Percentiles rank a stretch among this genome's conserved stretches.
These are phyloP conservation scores for Drosophila macrospina DNA, from an alignment of 2,888 invertebrate species.

Conservation along the genomic window DNA sequence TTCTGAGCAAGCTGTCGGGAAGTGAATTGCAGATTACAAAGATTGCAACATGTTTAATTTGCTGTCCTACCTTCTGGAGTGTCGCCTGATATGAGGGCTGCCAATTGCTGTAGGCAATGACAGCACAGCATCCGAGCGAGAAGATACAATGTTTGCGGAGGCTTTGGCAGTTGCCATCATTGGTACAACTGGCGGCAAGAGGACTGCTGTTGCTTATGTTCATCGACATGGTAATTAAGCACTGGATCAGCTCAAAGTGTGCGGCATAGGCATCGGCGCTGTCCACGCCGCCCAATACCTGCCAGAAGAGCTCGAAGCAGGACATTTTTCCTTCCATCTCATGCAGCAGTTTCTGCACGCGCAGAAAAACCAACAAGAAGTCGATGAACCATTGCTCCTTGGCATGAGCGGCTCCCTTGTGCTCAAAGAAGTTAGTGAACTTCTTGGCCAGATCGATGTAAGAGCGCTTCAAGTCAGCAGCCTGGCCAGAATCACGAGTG, in stretches of 20 bases:
- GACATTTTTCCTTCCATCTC: constrained; percentile 29
- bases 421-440: constrained; percentile 67
- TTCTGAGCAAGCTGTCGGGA: constrained; percentile 19
- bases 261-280: constrained; percentile 55
- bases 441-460: constrained; percentile 70
- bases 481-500: constrained; percentile 30
- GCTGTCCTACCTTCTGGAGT: constrained; percentile 37
- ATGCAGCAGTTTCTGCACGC: constrained; percentile 64
- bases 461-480: constrained; percentile 49
- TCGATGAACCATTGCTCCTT: constrained; percentile 78
- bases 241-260: constrained; percentile 67
- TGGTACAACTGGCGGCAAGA: constrained; percentile 59
- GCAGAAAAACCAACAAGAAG: constrained; percentile 57
- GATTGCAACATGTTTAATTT: background rate
- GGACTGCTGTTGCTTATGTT: constrained; percentile 64
- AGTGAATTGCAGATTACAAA: background rate
- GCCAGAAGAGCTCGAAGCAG: constrained; percentile 66
- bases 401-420: constrained; percentile 18
- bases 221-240: constrained; percentile 57
- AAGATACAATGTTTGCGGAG: constrained; percentile 77
- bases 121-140: constrained; percentile 57
- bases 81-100: constrained; percentile 35
- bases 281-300: constrained; percentile 46
- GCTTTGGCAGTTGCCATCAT: constrained; percentile 64
- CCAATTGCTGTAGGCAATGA: constrained; percentile 62